Conservation (phyloP, 2,113 vertebrate genomes). For the Prionailurus viverrinus region DNA sequence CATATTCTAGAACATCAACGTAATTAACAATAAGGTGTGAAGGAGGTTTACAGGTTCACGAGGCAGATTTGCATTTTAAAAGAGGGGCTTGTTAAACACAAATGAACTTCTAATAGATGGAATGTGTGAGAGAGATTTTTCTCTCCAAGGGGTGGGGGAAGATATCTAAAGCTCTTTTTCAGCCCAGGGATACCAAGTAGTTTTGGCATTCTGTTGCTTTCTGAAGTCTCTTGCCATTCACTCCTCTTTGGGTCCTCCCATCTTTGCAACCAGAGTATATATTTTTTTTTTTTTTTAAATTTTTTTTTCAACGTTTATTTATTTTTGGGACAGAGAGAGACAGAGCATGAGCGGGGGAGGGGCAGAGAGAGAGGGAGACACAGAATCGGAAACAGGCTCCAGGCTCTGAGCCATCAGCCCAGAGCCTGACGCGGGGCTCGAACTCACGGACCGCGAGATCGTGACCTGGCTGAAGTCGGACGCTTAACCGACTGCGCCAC, state of each 20-base stretch:
- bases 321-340: no score
- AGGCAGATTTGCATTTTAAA: conserved; percentile 81
- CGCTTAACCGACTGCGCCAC: no score
- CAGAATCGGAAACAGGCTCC: no score
- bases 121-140: conserved; percentile 69
- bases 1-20: conserved; percentile 75
- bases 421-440: no score
- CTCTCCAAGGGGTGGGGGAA: neutral
- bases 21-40: conserved; percentile 83
- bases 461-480: no score
- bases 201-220: neutral
- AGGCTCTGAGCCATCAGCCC: no score
- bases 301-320: no score
- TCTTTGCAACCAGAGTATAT: neutral
- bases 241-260: neutral
- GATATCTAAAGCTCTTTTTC: conserved; percentile 54
- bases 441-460: no score
- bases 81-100: conserved; percentile 79
- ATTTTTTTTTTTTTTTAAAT: no score
- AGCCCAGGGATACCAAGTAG: neutral
- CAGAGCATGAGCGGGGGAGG: no score
- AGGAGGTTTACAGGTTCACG: conserved; percentile 76
- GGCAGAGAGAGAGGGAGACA: no score
- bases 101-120: conserved; percentile 78
- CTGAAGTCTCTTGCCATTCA: neutral